Evolutionary conservation across 2,797 vertebrate genomes (phyloP).

Genomic region (Pipistrellus pygmaeus): DNA sequence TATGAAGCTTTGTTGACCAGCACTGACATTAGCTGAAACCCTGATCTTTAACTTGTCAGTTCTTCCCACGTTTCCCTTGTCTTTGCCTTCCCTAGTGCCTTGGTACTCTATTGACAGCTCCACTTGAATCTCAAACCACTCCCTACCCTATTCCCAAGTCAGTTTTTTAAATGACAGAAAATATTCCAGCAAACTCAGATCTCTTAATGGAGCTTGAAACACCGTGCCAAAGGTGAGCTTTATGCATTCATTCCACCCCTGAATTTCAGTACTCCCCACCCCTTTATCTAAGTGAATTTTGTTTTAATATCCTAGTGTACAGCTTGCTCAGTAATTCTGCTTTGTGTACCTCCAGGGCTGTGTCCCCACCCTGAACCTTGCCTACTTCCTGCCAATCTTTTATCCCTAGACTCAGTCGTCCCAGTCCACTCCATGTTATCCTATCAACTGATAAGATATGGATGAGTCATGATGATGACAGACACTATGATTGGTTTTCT

Average conservation of each 20-base stretch:
- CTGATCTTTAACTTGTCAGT: slow-evolving; percentile 49
- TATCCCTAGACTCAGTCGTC: background rate
- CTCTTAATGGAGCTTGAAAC: background rate
- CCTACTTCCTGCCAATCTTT: background rate
- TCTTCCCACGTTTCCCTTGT: slow-evolving; percentile 54
- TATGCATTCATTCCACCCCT: background rate
- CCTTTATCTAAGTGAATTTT: background rate
- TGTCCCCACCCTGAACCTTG: background rate
- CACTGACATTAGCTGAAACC: slow-evolving; percentile 58
- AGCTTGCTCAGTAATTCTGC: slow-evolving; percentile 4
- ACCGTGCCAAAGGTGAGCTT: background rate
- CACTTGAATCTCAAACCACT: background rate
- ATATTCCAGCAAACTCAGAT: slow-evolving; percentile 29
- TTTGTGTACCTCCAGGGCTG: background rate
- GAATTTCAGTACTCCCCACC: background rate
- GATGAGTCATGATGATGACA: background rate
- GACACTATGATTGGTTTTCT: slow-evolving; percentile 31
- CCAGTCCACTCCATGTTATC: background rate
- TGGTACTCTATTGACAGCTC: background rate
- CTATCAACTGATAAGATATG: background rate
- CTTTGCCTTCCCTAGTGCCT: slow-evolving; percentile 47
- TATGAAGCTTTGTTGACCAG: slow-evolving; percentile 57
- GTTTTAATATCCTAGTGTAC: background rate
- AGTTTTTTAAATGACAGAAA: slow-evolving; percentile 36
- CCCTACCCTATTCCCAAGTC: background rate